Evolutionary conservation across 1,140 invertebrate genomes (phyloP).

Genomic region (Orchesella cincta): DNA sequence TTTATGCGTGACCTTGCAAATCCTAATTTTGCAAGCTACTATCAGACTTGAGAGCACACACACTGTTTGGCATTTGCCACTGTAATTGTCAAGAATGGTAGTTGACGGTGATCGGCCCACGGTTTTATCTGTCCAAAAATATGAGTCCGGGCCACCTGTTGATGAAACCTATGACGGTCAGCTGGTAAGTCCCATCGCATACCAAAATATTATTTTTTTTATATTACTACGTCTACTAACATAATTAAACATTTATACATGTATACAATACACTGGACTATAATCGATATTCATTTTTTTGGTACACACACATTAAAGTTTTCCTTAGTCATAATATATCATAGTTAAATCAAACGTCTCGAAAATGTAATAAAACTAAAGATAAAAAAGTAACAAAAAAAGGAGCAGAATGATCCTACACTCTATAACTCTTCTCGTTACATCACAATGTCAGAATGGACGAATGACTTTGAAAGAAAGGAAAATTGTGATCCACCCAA

Average conservation of each 20-base stretch:
- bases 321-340: no score
- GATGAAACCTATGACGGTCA: constrained; percentile 42
- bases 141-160: constrained; percentile 50
- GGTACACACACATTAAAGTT: no score
- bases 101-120: constrained; percentile 48
- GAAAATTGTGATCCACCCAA: constrained; percentile 13
- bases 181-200: constrained; percentile 44
- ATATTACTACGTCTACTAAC: no score
- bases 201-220: no score
- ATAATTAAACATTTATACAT: no score
- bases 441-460: not conserved
- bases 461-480: not conserved
- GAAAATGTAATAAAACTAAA: no score
- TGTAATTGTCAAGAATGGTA: constrained; percentile 40
- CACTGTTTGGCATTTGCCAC: not conserved
- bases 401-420: not conserved
- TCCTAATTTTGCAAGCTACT: constrained; percentile 40
- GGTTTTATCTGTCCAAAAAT: constrained; percentile 50
- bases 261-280: no score
- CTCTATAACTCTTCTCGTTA: not conserved
- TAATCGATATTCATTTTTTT: no score
- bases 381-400: no score
- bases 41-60: not conserved
- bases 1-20: constrained; percentile 43
- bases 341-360: no score